A percentile compares a stretch with the other conserved stretches of the same genome.
Conservation (phyloP, 2,113 vertebrate species). For the Fukomys damarensis region DNA sequence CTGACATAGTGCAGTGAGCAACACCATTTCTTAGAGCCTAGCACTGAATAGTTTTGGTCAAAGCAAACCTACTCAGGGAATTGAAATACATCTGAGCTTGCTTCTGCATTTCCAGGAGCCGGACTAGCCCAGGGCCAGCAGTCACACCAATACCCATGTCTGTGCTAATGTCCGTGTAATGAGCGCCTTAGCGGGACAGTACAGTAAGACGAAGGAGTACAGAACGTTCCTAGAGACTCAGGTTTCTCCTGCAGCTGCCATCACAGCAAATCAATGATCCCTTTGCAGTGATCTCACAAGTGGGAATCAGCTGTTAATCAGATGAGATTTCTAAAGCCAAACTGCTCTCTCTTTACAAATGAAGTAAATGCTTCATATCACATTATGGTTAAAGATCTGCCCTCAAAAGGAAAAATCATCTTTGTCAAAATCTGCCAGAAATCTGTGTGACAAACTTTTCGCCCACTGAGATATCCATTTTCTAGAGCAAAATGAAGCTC, state of each 20-base stretch:
- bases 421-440: slow-evolving; percentile 9
- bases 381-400: neutral
- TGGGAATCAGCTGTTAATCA: neutral
- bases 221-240: neutral
- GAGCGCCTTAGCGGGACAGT: neutral
- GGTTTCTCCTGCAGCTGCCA: neutral
- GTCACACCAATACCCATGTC: neutral
- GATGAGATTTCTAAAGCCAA: neutral
- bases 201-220: neutral
- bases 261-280: neutral
- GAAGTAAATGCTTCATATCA: neutral
- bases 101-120: neutral
- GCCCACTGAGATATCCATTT: slow-evolving; percentile 43
- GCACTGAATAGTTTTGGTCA: neutral
- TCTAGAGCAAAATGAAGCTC: slow-evolving; percentile 41
- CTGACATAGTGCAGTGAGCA: neutral
- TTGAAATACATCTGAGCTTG: neutral
- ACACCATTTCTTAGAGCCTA: neutral
- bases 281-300: neutral
- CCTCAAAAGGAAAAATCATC: slow-evolving; percentile 34
- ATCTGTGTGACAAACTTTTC: slow-evolving; percentile 13
- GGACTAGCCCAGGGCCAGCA: neutral
- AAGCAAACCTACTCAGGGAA: neutral
- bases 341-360: slow-evolving; percentile 16
- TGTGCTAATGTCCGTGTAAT: neutral